These are phyloP conservation scores for Amniataba percoides DNA, from an alignment of 2,797 vertebrate species.

Conservation along the genomic window DNA sequence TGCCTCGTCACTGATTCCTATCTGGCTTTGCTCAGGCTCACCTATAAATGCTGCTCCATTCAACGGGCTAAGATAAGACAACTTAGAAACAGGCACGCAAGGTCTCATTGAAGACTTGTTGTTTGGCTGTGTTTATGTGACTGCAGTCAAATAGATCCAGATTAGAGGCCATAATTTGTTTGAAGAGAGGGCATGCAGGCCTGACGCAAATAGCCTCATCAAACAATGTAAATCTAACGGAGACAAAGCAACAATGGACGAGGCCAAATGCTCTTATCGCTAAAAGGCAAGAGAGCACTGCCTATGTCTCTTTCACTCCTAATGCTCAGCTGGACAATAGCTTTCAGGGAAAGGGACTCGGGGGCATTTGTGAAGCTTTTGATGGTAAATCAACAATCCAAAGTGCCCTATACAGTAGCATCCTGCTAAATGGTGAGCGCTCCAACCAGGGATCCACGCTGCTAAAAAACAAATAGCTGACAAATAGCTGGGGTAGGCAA, in stretches of 20 bases:
- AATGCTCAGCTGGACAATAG: conserved; percentile 79
- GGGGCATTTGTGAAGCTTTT: conserved; percentile 59
- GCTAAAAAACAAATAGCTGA: conserved; percentile 7
- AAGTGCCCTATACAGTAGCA: conserved; percentile 45
- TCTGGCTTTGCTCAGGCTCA: conserved; percentile 75
- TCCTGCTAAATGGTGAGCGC: conserved; percentile 18
- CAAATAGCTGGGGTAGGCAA: background rate
- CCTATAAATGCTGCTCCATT: conserved; percentile 65
- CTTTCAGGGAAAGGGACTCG: conserved; percentile 50
- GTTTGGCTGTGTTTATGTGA: conserved; percentile 61
- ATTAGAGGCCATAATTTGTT: conserved; percentile 80
- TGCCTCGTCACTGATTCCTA: conserved; percentile 44
- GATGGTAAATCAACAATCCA: conserved; percentile 64
- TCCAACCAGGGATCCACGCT: background rate
- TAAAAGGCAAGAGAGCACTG: conserved; percentile 75
- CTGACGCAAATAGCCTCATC: conserved; percentile 77
- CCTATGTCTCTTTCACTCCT: conserved; percentile 73
- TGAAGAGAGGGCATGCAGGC: conserved; percentile 67
- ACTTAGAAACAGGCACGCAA: conserved; percentile 53
- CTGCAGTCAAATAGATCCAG: conserved; percentile 67
- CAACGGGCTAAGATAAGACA: conserved; percentile 75
- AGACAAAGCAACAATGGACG: conserved; percentile 83
- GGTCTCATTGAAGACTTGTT: conserved; percentile 69
- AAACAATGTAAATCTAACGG: conserved; percentile 81
- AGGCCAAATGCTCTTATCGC: conserved; percentile 83